Conservation (phyloP, 2,888 invertebrate genomes). For the Ochropleura leucogaster region DNA sequence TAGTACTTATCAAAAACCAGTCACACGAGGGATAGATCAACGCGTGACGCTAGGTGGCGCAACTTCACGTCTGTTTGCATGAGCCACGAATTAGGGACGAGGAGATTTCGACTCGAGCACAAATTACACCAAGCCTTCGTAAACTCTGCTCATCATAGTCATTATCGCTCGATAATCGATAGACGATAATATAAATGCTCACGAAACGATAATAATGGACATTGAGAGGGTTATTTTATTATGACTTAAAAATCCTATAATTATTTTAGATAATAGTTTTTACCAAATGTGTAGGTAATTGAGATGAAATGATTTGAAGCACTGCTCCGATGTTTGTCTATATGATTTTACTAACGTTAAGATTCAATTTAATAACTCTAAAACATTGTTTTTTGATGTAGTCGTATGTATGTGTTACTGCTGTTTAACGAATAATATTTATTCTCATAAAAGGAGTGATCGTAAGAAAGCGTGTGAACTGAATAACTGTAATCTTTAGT, state of each 20-base stretch:
- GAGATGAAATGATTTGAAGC: constrained; percentile 29
- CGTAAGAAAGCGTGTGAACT: constrained; percentile 49
- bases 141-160: constrained; percentile 60
- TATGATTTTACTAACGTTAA: neutral
- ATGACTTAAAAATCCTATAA: constrained; percentile 31
- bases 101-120: constrained; percentile 70
- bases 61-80: constrained; percentile 73
- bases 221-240: constrained; percentile 38
- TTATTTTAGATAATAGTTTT: constrained; percentile 33
- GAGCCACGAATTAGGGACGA: constrained; percentile 81
- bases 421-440: constrained; percentile 2
- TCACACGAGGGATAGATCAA: constrained; percentile 7
- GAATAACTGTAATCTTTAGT: neutral
- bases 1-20: constrained; percentile 15
- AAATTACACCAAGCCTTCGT: constrained; percentile 59
- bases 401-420: neutral
- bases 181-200: constrained; percentile 67
- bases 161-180: constrained; percentile 66
- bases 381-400: neutral
- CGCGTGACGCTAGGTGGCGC: constrained; percentile 74
- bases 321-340: neutral
- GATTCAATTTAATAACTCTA: neutral
- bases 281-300: constrained; percentile 9
- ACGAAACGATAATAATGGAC: constrained; percentile 54
- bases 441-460: neutral